Base-by-base conservation (phyloP, 2,113 vertebrate genomes). In the Dunckerocampus dactyliophorus region DNA sequence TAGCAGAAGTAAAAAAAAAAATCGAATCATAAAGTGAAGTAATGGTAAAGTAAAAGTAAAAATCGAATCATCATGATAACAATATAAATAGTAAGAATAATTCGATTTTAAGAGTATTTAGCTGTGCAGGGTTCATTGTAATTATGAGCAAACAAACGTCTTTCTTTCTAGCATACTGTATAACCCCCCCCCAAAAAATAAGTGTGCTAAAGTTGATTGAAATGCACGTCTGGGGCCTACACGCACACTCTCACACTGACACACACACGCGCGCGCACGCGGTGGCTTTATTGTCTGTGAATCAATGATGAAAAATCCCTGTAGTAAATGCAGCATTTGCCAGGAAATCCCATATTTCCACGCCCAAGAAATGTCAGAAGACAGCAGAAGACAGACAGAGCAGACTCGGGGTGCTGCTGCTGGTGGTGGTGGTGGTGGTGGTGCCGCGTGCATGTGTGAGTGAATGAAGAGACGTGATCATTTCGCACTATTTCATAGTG, bases 381-480 rank as follows among this genome's bases (percentile, higher is more conserved):
- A 83, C 51, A 69, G 56, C 77, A 75, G 62, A 63, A 75, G 74
- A 83, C 51, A 69, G 56, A 71, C 53, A 46, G 61, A 77, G 53
- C 37, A 55, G 47, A 47, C 80, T 87, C 83, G 67, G 87, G 71
- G 62, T 63, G 56, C 20, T 11, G 66, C 47, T 46, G 87, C 89
- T 80, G 86, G 72, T 88, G 24, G 5, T 28, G 24, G 24, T 28
- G 24, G 24, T 28, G 24, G 5, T 28, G 24, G 24, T 28, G 24
- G 24, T 28, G 24, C 2, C 5, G 82, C 84, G 85, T 89, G 88
- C 88, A 77, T 92, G 93, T 93, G 92, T 92, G 92, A 90, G 91
- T 94, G 94, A 94, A 95, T 97, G 95, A 95, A 96, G 95, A 96
- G 94, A 95, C 92, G 93, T 94, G 95, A 95, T 94, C 92, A 97